Percentiles rank a stretch among this genome's conserved stretches.
These are phyloP conservation scores for Drosophila orena DNA, from an alignment of 1,140 invertebrate genomes.

Conservation along the genomic window DNA sequence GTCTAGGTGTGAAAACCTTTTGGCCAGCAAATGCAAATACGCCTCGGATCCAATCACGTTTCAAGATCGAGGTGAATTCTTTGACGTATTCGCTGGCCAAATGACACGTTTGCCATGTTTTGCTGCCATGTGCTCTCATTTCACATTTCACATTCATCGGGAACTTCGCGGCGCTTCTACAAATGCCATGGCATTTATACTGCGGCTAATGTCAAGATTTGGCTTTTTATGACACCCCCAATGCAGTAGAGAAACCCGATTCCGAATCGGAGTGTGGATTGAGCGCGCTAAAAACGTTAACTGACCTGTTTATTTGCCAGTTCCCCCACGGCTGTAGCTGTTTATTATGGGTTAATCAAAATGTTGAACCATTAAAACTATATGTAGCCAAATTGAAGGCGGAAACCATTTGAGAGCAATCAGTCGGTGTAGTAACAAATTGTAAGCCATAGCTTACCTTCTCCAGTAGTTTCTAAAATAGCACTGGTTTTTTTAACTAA, in stretches of 20 bases:
- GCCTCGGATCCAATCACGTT: conserved; percentile 68
- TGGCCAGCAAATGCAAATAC: conserved; percentile 23
- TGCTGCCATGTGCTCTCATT: conserved; percentile 23
- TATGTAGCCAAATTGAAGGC: conserved; percentile 8
- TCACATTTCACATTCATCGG: conserved; percentile 25
- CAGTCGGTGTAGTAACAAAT: neutral
- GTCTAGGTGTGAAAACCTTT: conserved; percentile 56
- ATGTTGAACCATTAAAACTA: conserved; percentile 29
- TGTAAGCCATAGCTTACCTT: neutral
- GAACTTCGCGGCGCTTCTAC: conserved; percentile 10
- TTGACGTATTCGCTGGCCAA: conserved; percentile 39
- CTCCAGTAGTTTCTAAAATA: neutral
- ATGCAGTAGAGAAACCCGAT: conserved; percentile 8
- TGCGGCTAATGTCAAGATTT: conserved; percentile 60
- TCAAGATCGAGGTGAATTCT: conserved; percentile 84
- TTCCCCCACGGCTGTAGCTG: neutral
- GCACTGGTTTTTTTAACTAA: neutral
- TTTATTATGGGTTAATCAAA: conserved; percentile 42
- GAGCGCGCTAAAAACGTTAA: conserved; percentile 23
- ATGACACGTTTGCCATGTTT: conserved; percentile 63
- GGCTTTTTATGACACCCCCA: conserved; percentile 55
- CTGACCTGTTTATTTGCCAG: conserved; percentile 28
- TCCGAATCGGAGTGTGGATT: conserved; percentile 1
- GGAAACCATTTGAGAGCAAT: neutral
- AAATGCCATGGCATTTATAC: conserved; percentile 75